phyloP scores from a whole-genome alignment of 2,113 vertebrate genomes.

The Mustelus asterias region DNA sequence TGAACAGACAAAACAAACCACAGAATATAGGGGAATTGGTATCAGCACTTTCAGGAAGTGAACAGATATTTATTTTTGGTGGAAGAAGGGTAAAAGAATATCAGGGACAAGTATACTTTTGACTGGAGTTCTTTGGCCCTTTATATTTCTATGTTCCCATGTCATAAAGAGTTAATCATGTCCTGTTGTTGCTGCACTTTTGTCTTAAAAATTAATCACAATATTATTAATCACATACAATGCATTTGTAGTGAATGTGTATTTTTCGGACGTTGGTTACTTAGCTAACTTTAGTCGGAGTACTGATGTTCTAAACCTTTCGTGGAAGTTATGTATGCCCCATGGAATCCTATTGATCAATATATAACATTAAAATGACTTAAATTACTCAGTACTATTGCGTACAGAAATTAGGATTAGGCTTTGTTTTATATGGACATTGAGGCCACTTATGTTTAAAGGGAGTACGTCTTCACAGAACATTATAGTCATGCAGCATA shows the following conservation, averaged over 20 bases:
- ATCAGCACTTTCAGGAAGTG: not conserved
- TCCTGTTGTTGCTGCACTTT: not conserved
- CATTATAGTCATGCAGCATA: not conserved
- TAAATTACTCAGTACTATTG: not conserved
- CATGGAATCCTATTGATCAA: not conserved
- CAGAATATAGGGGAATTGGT: not conserved
- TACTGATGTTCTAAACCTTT: not conserved
- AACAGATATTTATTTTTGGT: not conserved
- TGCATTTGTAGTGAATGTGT: no score
- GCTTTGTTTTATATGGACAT: not conserved
- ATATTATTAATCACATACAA: not conserved
- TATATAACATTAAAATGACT: not conserved
- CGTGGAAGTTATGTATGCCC: not conserved
- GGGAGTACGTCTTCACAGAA: not conserved
- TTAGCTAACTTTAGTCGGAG: not conserved
- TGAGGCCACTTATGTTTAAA: not conserved
- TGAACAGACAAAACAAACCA: not conserved
- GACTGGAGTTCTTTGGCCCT: not conserved
- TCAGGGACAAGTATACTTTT: no score
- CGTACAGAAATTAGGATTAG: not conserved
- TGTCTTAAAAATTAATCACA: not conserved
- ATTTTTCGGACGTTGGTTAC: not conserved
- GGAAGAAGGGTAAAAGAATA: not conserved
- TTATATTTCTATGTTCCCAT: not conserved
- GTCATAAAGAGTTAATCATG: not conserved